Base-by-base conservation (phyloP, 2,888 invertebrate genomes). In the Amiota minor region DNA sequence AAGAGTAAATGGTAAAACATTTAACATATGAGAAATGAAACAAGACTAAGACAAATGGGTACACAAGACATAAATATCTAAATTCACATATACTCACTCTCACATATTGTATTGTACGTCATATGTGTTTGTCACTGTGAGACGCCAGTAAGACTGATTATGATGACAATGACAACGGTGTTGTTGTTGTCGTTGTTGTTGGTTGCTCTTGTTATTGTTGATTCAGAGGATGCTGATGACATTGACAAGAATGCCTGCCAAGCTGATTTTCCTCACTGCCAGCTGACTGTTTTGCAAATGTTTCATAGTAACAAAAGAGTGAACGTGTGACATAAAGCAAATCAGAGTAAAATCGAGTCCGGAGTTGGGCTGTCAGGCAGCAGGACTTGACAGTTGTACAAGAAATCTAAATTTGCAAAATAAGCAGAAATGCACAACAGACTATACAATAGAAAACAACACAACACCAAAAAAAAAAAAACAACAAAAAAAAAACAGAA, bases 371-470 rank as follows among this genome's bases (percentile, higher is more conserved):
- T 14, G 46, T 16, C 71, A 65, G 72, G 74, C 75, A 72, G 73
- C 77, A 75, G 76, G 79, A 80, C 76, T 50, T 71, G 83, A 84
- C 83, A 84, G 83, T 84, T 82, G 84, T 82, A 83, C 83, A 84
- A 84, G 84, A 83, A 84, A 84, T 83, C 82, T 81, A 83, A 83
- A 84, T 83, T 83, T 84, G 83, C 84, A 82, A 82, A 81, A 81
- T 83, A 83, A 83, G 83, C 83, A 83, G 76, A 35, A 35, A 35
- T 35, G 35, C 35, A 78, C 77, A 68, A 65, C 46, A 56, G 59
- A 35, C 35, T 35, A 35, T 10, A 69, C 75, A 72, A 61, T 73
- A 35, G 35, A 35, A 35, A 35, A 35, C 35, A 35, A 35, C 68
- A 72, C 74, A 35, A 35, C 35, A 35, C 35, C 6, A 35, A 35